Evolutionary conservation across 2,113 vertebrate species (phyloP), one percentile per base, ranked within the genome.

Genomic region (Pelecanoides urinatrix): DNA sequence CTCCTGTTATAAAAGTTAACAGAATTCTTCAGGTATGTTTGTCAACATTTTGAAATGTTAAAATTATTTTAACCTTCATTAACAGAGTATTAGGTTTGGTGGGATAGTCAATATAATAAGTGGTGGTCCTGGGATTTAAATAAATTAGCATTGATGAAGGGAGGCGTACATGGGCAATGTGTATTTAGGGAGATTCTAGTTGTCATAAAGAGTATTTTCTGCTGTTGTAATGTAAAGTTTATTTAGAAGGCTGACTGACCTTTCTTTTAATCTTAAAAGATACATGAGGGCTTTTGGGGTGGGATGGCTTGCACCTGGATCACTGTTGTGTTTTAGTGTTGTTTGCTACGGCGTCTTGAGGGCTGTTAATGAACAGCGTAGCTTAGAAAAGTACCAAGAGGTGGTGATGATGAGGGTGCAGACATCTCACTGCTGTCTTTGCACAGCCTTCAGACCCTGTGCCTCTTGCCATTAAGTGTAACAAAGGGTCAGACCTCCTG

Each of bases 21-120:
- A 98, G 97, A 95, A 97, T 99, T 95, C 98, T 99, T 91, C 98
- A 90, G 98, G 99, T 99, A 98, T 98, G 98, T 98, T 85, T 84
- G 73, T 53, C 8, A 42, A 36, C 42, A 68, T 92, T 95, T 89
- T 49, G 36, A 78, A 62, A 15, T 49, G 15, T 59, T 84, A 29
- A 80, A 72, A 55, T 82, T n/a, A 34, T 62, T 81, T 72, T 30
- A 27, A 45, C 29, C 11, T 52, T 80, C 21, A 17, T 80, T 78
- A 78, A n/a, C 32, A 42, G 27, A 26, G 4, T 44, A 1, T 47
- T 82, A 53, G 1, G 13, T 52, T 82, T 84, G 50, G 4, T 91
- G 25, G 15, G 7, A 32, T 67, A 44, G 25, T 72, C 16, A 53
- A 7, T 55, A 10, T 66, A 61, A 29, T 68, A 68, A 29, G 19